Base-by-base conservation (phyloP, 2,888 invertebrate genomes). In the Cataglyphis livida region DNA sequence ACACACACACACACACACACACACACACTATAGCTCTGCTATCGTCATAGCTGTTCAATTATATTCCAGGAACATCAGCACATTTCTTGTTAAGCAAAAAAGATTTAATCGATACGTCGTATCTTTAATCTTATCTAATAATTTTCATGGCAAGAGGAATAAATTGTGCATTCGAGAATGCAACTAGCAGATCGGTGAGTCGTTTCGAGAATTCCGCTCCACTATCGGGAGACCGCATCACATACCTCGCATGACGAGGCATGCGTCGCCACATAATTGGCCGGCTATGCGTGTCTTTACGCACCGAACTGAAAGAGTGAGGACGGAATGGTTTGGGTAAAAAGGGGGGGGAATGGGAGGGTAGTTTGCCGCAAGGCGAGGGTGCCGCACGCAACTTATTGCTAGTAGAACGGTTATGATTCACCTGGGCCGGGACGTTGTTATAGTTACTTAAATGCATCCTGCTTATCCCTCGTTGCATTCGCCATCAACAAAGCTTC, bases 201-300 rank as follows among this genome's bases (percentile, higher is more conserved):
- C 70, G 84, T 89, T 85, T 87, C 68, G 83, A 88, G 84, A 90
- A 85, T 88, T 84, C 86, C 76, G 38, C 48, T 86, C 85, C 83
- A 59, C 76, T 87, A 88, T 88, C 85, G 74, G 51, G 15, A 18
- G 18, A 44, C 85, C 85, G 83, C 87, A 89, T 90, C 89, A 88
- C 91, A 88, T 91, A 91, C 82, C 87, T 88, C 73, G 86, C 84
- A 88, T 85, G 86, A 89, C 87, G 85, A 89, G 90, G 88, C 87
- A 89, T 89, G 87, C 89, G 88, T 90, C 85, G 91, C 81, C 87
- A 83, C 7, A 88, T 91, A 91, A 92, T 89, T 90, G 87, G 87
- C 87, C 64, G 73, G 84, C 88, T 89, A 91, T 90, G 90, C 89
- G 91, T 90, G 90, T 90, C 89, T 91, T 90, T 89, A 89, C 91